phyloP scores from a whole-genome alignment of 2,888 invertebrate genomes.

The Tetanocera ferruginea region DNA sequence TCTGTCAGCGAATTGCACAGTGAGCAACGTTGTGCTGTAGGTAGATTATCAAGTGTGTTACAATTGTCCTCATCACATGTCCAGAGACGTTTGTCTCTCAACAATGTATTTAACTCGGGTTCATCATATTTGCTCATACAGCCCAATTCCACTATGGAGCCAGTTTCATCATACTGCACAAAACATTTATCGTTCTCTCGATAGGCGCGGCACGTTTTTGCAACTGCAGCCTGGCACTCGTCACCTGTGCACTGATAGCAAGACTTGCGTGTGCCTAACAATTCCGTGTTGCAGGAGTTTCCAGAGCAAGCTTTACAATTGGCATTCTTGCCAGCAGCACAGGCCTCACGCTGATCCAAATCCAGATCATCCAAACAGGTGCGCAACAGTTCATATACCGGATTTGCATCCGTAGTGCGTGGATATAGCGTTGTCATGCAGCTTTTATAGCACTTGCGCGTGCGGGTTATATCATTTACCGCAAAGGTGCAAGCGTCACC shows the following conservation, averaged over 20 bases:
- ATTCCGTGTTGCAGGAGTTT: conserved; percentile 54
- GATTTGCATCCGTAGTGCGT: conserved; percentile 50
- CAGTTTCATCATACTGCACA: conserved; percentile 53
- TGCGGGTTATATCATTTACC: conserved; percentile 43
- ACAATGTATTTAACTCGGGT: conserved; percentile 48
- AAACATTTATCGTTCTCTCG: conserved; percentile 57
- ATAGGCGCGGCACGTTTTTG: conserved; percentile 55
- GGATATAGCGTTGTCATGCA: conserved; percentile 64
- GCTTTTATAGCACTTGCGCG: conserved; percentile 55
- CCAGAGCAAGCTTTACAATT: conserved; percentile 56
- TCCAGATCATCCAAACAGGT: conserved; percentile 63
- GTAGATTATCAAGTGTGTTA: conserved; percentile 55
- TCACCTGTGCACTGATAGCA: conserved; percentile 58
- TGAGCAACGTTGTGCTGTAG: conserved; percentile 50
- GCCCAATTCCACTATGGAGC: conserved; percentile 53
- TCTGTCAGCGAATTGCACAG: conserved; percentile 60
- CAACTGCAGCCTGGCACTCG: conserved; percentile 53
- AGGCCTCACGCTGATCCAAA: conserved; percentile 55
- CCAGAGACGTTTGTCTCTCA: conserved; percentile 56
- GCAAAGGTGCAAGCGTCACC: conserved; percentile 55
- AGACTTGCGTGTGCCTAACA: conserved; percentile 55
- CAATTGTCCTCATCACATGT: conserved; percentile 60
- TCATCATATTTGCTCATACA: conserved; percentile 61
- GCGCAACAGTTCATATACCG: conserved; percentile 58
- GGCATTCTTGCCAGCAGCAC: conserved; percentile 45